These are phyloP conservation scores for Dasyurus viverrinus DNA, from an alignment of 2,113 vertebrate genomes.

Conservation along the genomic window DNA sequence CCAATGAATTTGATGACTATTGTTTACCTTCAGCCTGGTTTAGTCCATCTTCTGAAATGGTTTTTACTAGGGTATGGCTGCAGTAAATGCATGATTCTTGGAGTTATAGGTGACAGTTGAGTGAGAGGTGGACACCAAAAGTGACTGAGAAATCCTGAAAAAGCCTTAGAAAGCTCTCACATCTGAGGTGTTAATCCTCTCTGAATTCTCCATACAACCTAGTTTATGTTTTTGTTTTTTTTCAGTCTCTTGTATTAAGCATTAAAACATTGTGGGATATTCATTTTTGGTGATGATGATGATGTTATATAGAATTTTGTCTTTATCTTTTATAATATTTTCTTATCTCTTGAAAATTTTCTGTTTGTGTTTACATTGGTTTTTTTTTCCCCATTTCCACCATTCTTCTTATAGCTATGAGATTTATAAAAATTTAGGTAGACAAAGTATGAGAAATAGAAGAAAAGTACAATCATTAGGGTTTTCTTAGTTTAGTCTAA, in stretches of 20 bases:
- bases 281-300: neutral
- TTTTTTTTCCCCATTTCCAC: neutral
- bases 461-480: neutral
- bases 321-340: neutral
- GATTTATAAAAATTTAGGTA: neutral
- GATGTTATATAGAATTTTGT: neutral
- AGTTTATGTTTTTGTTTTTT: neutral
- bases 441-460: constrained; percentile 4
- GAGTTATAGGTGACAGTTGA: too few relatives aligned
- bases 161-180: too few relatives aligned
- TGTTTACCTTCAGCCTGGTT: too few relatives aligned
- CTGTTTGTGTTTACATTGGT: neutral
- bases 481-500: neutral
- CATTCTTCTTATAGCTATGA: neutral
- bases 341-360: neutral
- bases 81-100: too few relatives aligned
- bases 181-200: too few relatives aligned
- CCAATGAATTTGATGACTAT: too few relatives aligned
- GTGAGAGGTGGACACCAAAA: too few relatives aligned
- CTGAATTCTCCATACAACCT: neutral
- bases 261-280: neutral
- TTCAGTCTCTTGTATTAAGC: neutral
- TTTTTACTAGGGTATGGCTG: too few relatives aligned
- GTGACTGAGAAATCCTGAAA: too few relatives aligned
- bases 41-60: too few relatives aligned